Percentiles rank a stretch among this genome's conserved stretches.
phyloP scores from a whole-genome alignment of 2,797 vertebrate genomes.

The Darevskia nairensis region DNA sequence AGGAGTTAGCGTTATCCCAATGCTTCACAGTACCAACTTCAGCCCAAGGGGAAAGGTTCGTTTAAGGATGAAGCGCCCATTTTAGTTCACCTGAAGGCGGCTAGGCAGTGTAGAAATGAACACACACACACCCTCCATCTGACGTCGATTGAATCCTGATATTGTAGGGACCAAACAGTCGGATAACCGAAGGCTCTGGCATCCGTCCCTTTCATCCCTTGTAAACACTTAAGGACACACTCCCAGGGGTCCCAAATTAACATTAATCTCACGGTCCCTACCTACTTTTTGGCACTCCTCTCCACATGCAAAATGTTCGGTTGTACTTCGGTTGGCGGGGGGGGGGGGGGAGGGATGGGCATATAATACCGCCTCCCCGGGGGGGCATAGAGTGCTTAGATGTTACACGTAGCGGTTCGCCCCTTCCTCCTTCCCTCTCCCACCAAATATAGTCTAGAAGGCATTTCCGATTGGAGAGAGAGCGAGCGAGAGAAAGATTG shows the following conservation, averaged over 20 bases:
- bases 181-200: slow-evolving; percentile 44
- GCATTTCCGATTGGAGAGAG: background rate
- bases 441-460: slow-evolving; percentile 41
- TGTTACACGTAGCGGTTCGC: background rate
- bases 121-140: slow-evolving; percentile 22
- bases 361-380: background rate
- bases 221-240: slow-evolving; percentile 60
- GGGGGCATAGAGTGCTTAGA: background rate
- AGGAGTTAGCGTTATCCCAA: background rate
- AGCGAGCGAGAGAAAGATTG: background rate
- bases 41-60: background rate
- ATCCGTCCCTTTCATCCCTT: slow-evolving; percentile 60
- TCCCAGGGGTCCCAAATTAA: slow-evolving; percentile 50
- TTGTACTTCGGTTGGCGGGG: slow-evolving; percentile 40
- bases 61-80: slow-evolving; percentile 30
- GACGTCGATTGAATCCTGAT: slow-evolving; percentile 26
- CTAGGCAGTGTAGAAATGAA: slow-evolving; percentile 27
- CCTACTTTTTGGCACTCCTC: background rate
- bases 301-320: background rate
- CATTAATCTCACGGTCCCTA: slow-evolving; percentile 38
- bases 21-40: slow-evolving; percentile 41
- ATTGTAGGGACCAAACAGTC: background rate
- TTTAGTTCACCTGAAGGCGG: background rate
- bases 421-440: background rate
- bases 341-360: background rate